Conservation (phyloP, 2,797 vertebrate species). For the Huso huso region DNA sequence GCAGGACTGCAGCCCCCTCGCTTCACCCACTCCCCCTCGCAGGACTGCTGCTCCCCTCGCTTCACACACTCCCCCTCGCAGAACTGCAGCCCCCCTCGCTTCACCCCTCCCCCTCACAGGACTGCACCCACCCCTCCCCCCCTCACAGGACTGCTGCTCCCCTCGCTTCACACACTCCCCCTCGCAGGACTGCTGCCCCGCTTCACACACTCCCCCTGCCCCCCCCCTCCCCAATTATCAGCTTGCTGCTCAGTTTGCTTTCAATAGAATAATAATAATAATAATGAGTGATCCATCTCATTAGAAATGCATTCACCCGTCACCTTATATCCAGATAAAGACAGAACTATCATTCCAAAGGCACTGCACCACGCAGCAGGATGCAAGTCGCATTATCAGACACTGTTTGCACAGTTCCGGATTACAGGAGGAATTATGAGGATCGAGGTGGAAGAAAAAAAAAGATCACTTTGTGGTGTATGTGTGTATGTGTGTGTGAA, state of each 20-base stretch:
- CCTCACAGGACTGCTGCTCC: too few species aligned
- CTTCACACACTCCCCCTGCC: constrained; percentile 1
- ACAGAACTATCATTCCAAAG: constrained; percentile 10
- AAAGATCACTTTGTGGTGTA: too few species aligned
- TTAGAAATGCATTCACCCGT: constrained; percentile 9
- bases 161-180: too few species aligned
- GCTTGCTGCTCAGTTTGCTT: constrained; percentile 39
- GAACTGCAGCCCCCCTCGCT: too few species aligned
- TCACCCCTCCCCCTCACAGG: too few species aligned
- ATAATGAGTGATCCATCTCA: background rate
- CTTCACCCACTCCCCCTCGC: too few species aligned
- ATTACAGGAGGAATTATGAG: background rate
- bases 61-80: too few species aligned
- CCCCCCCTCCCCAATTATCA: constrained; percentile 3
- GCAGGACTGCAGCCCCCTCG: too few species aligned
- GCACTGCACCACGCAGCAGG: background rate
- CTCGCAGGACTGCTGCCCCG: constrained; percentile 8
- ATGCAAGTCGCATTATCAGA: too few species aligned
- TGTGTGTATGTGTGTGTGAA: too few species aligned
- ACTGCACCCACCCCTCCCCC: background rate
- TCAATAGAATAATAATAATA: constrained; percentile 15
- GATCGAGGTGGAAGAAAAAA: constrained; percentile 15
- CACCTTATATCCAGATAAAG: background rate
- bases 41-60: too few species aligned
- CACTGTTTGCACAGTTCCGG: too few species aligned